These are phyloP conservation scores for Cartodere bifasciata DNA, from an alignment of 2,888 invertebrate species.

Conservation along the genomic window DNA sequence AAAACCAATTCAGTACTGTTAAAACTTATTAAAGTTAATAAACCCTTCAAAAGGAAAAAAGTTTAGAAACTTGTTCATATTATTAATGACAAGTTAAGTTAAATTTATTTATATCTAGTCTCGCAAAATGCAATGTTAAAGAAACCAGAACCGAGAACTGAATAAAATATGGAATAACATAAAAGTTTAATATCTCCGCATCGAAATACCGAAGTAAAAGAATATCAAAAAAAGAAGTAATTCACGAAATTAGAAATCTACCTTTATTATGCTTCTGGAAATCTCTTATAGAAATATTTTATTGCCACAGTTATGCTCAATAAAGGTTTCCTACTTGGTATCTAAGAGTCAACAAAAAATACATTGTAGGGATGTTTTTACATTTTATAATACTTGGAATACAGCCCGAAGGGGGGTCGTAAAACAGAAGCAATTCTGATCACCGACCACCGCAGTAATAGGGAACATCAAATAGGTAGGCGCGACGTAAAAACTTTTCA, in stretches of 20 bases:
- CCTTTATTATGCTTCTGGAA: conserved; percentile 24
- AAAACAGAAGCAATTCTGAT: conserved; percentile 33
- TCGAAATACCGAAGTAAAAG: conserved; percentile 18
- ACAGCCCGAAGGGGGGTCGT: conserved; percentile 32
- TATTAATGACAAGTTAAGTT: too few relatives aligned
- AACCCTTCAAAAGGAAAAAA: too few relatives aligned
- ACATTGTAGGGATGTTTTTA: conserved; percentile 33
- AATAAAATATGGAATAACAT: conserved; percentile 27
- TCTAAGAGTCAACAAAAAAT: conserved; percentile 26
- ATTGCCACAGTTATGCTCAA: conserved; percentile 27
- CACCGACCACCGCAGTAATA: conserved; percentile 21
- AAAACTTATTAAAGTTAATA: too few relatives aligned
- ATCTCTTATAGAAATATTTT: conserved; percentile 29
- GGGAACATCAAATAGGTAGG: too few relatives aligned
- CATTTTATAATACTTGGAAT: conserved; percentile 33
- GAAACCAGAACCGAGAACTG: conserved; percentile 18
- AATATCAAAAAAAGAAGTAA: conserved; percentile 17
- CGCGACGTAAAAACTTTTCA: too few relatives aligned
- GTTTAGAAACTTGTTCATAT: too few relatives aligned
- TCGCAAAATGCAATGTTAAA: conserved; percentile 21
- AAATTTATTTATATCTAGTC: conserved; percentile 26
- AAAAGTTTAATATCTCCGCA: conserved; percentile 26
- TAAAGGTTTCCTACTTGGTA: conserved; percentile 28
- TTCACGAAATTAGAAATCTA: conserved; percentile 25
- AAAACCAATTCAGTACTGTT: too few relatives aligned